phyloP scores from a whole-genome alignment of 1,140 invertebrate genomes.

The Euborellia annulipes region DNA sequence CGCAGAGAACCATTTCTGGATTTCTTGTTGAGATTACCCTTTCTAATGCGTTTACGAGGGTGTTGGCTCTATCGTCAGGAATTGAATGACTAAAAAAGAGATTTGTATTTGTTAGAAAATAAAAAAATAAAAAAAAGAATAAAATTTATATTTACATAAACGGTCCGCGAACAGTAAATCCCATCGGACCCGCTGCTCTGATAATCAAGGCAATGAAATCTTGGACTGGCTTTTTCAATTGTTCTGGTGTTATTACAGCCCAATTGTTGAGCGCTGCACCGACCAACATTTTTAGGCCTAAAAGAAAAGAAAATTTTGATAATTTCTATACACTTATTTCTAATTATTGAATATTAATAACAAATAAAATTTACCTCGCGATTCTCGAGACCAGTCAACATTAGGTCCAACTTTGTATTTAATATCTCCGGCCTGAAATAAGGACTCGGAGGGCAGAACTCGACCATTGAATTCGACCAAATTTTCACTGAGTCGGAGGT shows the following conservation, averaged over 20 bases:
- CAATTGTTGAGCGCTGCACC: not conserved
- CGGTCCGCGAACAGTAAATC: no score
- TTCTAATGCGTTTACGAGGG: conserved; percentile 35
- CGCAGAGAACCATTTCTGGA: conserved; percentile 44
- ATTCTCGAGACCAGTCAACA: conserved; percentile 46
- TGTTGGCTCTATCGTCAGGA: conserved; percentile 19
- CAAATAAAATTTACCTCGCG: conserved; percentile 25
- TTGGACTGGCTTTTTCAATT: no score
- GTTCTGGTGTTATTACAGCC: conserved; percentile 2
- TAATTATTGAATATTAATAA: not conserved
- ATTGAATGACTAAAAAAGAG: no score
- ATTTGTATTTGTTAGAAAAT: no score
- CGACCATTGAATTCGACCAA: no score
- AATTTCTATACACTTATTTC: not conserved
- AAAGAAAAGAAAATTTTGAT: not conserved
- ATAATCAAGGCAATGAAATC: no score
- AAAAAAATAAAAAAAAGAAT: no score
- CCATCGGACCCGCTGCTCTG: no score
- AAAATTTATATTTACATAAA: no score
- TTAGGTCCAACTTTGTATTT: conserved; percentile 12
- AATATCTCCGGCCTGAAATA: no score
- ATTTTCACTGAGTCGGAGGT: no score
- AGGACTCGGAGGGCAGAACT: no score
- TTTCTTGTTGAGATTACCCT: conserved; percentile 31
- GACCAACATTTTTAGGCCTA: not conserved